phyloP scores from a whole-genome alignment of 2,888 invertebrate species.

The Drosophila emarginata region DNA sequence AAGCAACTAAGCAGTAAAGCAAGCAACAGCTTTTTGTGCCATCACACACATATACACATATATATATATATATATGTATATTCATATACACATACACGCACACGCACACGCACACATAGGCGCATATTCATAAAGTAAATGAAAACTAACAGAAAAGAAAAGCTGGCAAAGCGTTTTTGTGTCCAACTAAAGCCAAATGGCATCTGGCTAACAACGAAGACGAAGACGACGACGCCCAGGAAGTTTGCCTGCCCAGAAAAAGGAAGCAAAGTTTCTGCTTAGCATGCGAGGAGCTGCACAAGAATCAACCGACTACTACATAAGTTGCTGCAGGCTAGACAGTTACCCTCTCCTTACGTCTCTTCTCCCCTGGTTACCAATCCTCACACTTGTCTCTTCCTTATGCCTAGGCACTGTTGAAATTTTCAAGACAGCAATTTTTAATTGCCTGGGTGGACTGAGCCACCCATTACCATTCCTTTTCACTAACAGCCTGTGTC shows the following conservation, averaged over 20 bases:
- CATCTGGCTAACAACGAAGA: slow-evolving; percentile 49
- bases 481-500: not conserved
- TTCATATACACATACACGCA: slow-evolving; percentile 3
- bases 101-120: slow-evolving; percentile 13
- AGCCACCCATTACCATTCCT: not conserved
- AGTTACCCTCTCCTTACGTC: not conserved
- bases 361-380: not conserved
- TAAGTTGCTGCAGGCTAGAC: slow-evolving; percentile 38
- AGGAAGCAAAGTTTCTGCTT: slow-evolving; percentile 44
- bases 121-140: slow-evolving; percentile 55
- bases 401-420: slow-evolving; percentile 48
- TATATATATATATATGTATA: slow-evolving; percentile 10
- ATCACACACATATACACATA: slow-evolving; percentile 20
- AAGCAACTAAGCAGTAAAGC: slow-evolving; percentile 67
- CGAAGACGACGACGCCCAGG: slow-evolving; percentile 34
- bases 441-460: slow-evolving; percentile 55
- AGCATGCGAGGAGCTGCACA: slow-evolving; percentile 27
- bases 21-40: slow-evolving; percentile 70
- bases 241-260: slow-evolving; percentile 43
- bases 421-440: slow-evolving; percentile 65
- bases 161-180: slow-evolving; percentile 52
- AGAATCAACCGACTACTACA: slow-evolving; percentile 15
- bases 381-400: not conserved
- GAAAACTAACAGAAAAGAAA: slow-evolving; percentile 58
- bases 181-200: slow-evolving; percentile 45